Conservation (phyloP, 2,888 invertebrate species). For the Prenolepis imparis region DNA sequence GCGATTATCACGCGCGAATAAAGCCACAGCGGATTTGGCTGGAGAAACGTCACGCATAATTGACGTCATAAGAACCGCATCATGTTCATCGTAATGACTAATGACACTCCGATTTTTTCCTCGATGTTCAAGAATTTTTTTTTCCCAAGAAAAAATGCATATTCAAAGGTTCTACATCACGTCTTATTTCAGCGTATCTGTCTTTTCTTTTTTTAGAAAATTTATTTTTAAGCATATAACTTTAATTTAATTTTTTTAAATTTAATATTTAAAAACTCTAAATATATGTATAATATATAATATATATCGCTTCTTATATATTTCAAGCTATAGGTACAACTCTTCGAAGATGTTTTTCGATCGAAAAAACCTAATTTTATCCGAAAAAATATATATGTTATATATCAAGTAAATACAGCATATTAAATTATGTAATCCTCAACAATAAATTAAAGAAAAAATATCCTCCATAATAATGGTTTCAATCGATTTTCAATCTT, state of each 20-base stretch:
- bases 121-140: not conserved
- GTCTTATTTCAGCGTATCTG: not conserved
- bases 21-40: slow-evolving; percentile 10
- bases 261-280: too few species aligned
- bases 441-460: not conserved
- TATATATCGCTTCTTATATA: not conserved
- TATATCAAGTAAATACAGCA: not conserved
- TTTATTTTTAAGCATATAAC: not conserved
- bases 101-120: not conserved
- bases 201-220: not conserved
- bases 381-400: not conserved
- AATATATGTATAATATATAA: too few species aligned
- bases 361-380: not conserved
- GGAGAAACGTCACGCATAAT: slow-evolving; percentile 12
- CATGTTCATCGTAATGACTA: not conserved
- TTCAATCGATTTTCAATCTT: not conserved
- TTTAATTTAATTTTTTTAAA: not conserved
- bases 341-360: too few species aligned
- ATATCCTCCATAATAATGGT: not conserved
- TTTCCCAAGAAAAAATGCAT: not conserved
- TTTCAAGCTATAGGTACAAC: not conserved
- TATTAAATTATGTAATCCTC: not conserved
- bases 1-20: slow-evolving; percentile 40
- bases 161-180: not conserved
- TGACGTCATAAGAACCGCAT: slow-evolving; percentile 1